Conservation (phyloP, 2,113 vertebrate species). For the Craseonycteris thonglongyai region DNA sequence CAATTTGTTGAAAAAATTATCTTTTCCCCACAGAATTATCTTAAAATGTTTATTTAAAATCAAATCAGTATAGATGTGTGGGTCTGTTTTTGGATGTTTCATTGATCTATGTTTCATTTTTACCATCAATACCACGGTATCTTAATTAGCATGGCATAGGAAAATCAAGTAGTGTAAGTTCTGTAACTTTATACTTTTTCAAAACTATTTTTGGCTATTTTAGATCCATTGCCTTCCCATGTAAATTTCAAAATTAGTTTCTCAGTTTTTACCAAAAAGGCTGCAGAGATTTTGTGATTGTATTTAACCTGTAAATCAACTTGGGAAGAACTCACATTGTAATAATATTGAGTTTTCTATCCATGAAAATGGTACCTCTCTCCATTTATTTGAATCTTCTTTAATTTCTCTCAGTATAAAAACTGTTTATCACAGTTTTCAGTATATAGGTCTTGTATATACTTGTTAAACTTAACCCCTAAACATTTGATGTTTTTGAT, state of each 20-base stretch:
- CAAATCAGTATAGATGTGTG: background rate
- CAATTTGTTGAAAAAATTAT: background rate
- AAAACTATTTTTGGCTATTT: background rate
- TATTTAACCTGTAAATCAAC: background rate
- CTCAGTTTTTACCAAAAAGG: slow-evolving; percentile 6
- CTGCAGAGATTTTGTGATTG: background rate
- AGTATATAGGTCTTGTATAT: background rate
- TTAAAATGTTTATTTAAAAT: background rate
- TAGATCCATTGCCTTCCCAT: background rate
- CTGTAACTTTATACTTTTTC: background rate
- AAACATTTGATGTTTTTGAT: no score
- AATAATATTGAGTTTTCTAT: no score
- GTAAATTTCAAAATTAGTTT: slow-evolving; percentile 13
- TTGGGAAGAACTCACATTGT: no score
- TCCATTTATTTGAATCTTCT: no score
- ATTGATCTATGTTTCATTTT: background rate
- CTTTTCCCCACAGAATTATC: background rate
- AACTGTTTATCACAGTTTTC: background rate
- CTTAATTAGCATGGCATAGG: background rate
- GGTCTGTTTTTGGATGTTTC: background rate
- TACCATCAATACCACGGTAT: background rate
- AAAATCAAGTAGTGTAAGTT: background rate
- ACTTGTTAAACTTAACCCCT: background rate
- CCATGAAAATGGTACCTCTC: no score
- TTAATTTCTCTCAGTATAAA: no score